Base-by-base conservation (phyloP, 2,888 invertebrate species). In the Stratiomys singularior region DNA sequence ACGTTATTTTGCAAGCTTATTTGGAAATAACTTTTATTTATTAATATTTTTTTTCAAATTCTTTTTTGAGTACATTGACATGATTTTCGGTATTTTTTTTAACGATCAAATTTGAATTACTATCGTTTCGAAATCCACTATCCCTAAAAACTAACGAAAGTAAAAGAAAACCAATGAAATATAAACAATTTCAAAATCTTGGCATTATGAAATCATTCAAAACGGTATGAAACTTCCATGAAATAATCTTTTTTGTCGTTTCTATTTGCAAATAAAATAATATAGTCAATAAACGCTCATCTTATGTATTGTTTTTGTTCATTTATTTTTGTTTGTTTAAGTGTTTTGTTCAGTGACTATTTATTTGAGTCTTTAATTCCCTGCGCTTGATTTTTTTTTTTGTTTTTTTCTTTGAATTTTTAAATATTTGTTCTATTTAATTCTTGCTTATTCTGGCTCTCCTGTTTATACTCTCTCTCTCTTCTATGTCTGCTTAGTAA, bases 361-460 rank as follows among this genome's bases (percentile, higher is more conserved):
- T 64, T 15, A 13, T 64, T 64, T 67, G 67, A 67, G 67, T 67
- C 67, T 67, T 67, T 21, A 21, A 67, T 44, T 67, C 67, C 67
- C 67, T 67, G 67, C 67, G 23, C 67, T 67, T 67, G 11, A 71
- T 52, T 71, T 71, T 21, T 47, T 4, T n/a, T 47, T 69, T 47
- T 69, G 4, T 47, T 69, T 47, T 21, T n/a, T 30, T 37, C 4
- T 15, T 44, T n/a, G n/a, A n/a, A n/a, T n/a, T n/a, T n/a, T n/a
- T n/a, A n/a, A n/a, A n/a, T n/a, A n/a, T n/a, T 46, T n/a, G 13
- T 69, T 69, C 5, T 69, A 15, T 46, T 44, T 52, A 52, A 5
- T 52, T 18, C 52, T 18, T 52, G 15, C 15, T n/a, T 52, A n/a
- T 52, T 13, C 18, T 9, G 52, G 44, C n/a, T n/a, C 13, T 28